Conservation (phyloP, 2,797 vertebrate species). For the Leptoclinus maculatus region DNA sequence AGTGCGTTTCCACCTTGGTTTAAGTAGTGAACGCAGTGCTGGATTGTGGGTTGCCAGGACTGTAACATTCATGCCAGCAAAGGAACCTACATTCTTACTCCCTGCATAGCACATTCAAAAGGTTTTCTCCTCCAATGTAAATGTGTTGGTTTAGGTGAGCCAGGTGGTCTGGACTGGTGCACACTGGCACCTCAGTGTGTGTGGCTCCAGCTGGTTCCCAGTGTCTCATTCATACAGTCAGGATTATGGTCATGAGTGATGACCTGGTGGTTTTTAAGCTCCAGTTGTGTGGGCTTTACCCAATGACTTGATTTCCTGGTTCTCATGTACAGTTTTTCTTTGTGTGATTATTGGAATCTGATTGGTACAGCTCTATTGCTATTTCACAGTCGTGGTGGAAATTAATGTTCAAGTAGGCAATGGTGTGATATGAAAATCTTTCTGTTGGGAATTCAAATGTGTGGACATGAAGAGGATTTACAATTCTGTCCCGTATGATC, state of each 20-base stretch:
- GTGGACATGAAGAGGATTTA: constrained; percentile 18
- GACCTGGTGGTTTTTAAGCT: constrained; percentile 22
- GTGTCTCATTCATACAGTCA: not conserved
- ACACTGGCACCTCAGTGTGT: constrained; percentile 18
- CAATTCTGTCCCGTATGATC: constrained; percentile 11
- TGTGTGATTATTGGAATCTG: constrained; percentile 39
- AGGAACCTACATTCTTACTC: not conserved
- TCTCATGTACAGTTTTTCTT: constrained; percentile 59
- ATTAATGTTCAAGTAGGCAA: constrained; percentile 8
- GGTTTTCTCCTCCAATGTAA: not conserved
- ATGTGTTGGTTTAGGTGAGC: constrained; percentile 2
- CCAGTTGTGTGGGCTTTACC: constrained; percentile 2
- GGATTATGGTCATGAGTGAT: not conserved
- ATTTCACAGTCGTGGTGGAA: constrained; percentile 24
- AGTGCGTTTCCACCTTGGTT: not conserved
- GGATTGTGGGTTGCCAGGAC: not conserved
- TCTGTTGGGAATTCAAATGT: constrained; percentile 12
- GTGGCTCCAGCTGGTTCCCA: constrained; percentile 18
- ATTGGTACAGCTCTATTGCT: constrained; percentile 25
- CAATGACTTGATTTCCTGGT: constrained; percentile 23
- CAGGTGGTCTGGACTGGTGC: not conserved
- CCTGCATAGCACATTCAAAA: too few relatives aligned
- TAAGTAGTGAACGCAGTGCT: too few relatives aligned
- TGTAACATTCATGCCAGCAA: not conserved
- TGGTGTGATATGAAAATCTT: constrained; percentile 38